phyloP scores from a whole-genome alignment of 2,113 vertebrate species.

The Perccottus glenii region DNA sequence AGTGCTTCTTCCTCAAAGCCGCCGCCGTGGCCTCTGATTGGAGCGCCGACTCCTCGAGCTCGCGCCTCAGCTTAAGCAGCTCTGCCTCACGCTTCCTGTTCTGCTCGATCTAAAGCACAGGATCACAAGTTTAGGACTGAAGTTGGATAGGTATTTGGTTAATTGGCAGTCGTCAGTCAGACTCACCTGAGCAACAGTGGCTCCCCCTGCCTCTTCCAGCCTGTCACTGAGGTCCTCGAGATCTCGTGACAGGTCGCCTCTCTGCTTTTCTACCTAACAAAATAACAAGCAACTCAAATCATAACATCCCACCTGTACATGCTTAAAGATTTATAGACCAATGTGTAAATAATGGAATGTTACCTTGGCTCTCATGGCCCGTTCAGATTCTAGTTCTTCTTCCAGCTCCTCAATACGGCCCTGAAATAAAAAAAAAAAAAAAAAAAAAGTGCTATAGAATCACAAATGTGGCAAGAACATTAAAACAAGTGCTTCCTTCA shows the following conservation, averaged over 20 bases:
- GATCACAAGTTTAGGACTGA: neutral
- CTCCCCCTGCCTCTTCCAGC: constrained; percentile 75
- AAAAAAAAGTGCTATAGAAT: neutral
- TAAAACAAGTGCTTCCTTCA: neutral
- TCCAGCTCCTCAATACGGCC: constrained; percentile 73
- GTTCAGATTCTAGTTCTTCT: constrained; percentile 77
- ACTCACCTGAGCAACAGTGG: constrained; percentile 71
- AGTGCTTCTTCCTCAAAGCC: constrained; percentile 70
- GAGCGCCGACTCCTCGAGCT: constrained; percentile 74
- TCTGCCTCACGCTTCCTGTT: constrained; percentile 75
- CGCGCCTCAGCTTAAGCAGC: constrained; percentile 72
- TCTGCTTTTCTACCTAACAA: constrained; percentile 80
- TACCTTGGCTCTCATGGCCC: constrained; percentile 75
- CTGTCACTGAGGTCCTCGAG: constrained; percentile 78
- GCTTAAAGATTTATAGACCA: neutral
- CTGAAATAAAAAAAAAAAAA: constrained; percentile 36
- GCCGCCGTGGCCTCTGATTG: constrained; percentile 67
- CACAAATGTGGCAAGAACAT: neutral
- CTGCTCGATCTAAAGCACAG: constrained; percentile 69
- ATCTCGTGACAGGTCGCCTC: constrained; percentile 74
- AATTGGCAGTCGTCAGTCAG: constrained; percentile 2
- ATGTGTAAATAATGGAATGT: too few species aligned
- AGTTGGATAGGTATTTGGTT: neutral
- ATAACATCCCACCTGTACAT: neutral
- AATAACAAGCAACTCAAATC: neutral